Base-by-base conservation (phyloP, 1,140 invertebrate species). In the Bombus haemorrhoidalis region DNA sequence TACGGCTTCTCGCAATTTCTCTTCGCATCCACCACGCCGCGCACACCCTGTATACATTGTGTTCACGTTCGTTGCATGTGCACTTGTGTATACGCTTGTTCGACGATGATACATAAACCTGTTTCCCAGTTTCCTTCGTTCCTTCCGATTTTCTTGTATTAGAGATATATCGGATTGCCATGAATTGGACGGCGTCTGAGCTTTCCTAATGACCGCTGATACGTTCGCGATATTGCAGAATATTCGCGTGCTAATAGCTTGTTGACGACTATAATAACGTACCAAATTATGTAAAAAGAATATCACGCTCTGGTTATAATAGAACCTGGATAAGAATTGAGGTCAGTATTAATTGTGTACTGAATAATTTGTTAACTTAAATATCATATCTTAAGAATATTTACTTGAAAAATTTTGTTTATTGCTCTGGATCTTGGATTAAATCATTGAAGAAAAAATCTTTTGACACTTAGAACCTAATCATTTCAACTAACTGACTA, bases 1-100 rank as follows among this genome's bases (percentile, higher is more conserved):
- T 69, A 64, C 81, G 76, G 82, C 77, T 91, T 66, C 47, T 83
- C 83, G 86, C 86, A 87, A 90, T 85, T 87, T 73, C 87, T 81
- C 73, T 85, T 89, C 75, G 84, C 78, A 39, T 64, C 81, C 69
- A 10, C 2, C 28, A 13, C 6, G 28, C 47, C 53, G 59, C 57
- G 32, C 18, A 10, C 1, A 12, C 34, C 0, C 18, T 37, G 18
- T 22, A 32, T 34, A 32, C 32, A 34, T 6, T 25, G 34, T 2
- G 25, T 25, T 43, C 77, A 28, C 41, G 41, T 32, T 34, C 12
- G 64, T 32, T 13, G 12, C 69, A 1, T 39, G 25, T n/a, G 37
- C 69, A 13, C 32, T 28, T 25, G 13, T n/a, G 78, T 43, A 32
- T 47, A n/a, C 10, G 64, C 37, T 78, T 43, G 39, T 43, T 32